Base-by-base conservation (phyloP, 2,888 invertebrate genomes). In the Melanotus villosus region DNA sequence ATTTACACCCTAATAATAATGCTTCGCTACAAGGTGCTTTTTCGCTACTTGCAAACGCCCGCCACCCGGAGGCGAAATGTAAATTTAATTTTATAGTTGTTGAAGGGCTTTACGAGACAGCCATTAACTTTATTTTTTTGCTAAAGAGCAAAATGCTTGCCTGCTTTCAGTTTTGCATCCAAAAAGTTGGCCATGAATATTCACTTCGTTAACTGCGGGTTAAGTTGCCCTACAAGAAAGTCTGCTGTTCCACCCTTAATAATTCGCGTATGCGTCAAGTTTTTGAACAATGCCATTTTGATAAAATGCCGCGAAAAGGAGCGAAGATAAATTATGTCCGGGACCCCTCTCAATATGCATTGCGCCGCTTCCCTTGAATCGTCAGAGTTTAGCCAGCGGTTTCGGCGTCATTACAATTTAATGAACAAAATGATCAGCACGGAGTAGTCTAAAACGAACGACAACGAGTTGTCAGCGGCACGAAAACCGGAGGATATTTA, bases 11-110 rank as follows among this genome's bases (percentile, higher is more conserved):
- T 60, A 54, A 60, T 65, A 65, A 65, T 54, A 58, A 58, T 43
- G 50, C 36, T 18, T 34, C 50, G 21, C 58, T 56, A 52, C 65
- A 59, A 65, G 59, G 58, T 65, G 59, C 58, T 65, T 65, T 65
- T 65, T 65, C 65, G 58, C 59, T 38, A 50, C 66, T 54, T 56
- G 60, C 18, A 47, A 34, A 52, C 47, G 50, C 57, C 43, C 16
- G 19, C 21, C 52, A 32, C 47, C 52, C 47, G 21, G 30, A 32
- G 63, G 57, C 50, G 57, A 68, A 58, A 68, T 62, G 63, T 50
- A 63, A 68, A 63, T 62, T 68, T 63, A 62, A 63, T 68, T 68
- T 68, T 63, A 57, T 68, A 50, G 62, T 63, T 68, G 68, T 60
- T 34, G 57, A 56, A 68, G 62, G 56, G 56, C 45, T 63, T 62